Conservation (phyloP, 2,888 invertebrate genomes). For the Microctonus aethiopoides region DNA sequence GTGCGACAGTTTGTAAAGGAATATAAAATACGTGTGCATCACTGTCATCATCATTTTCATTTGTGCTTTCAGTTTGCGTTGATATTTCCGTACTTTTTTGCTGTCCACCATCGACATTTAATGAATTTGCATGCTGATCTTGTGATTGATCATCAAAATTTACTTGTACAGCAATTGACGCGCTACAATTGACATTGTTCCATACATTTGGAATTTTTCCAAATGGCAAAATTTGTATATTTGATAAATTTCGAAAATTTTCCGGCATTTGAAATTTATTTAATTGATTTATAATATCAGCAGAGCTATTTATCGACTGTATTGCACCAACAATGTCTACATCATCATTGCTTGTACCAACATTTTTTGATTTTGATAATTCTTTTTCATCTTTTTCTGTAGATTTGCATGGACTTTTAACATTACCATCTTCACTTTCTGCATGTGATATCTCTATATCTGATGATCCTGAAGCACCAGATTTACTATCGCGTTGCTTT, state of each 20-base stretch:
- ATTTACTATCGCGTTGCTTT: slow-evolving; percentile 51
- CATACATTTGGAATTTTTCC: slow-evolving; percentile 62
- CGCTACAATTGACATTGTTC: slow-evolving; percentile 67
- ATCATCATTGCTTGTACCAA: slow-evolving; percentile 34
- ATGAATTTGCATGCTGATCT: slow-evolving; percentile 30
- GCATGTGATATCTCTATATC: slow-evolving; percentile 28
- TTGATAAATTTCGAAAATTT: slow-evolving; percentile 57
- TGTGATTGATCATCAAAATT: slow-evolving; percentile 67
- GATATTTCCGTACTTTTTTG: slow-evolving; percentile 65
- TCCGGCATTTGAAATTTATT: slow-evolving; percentile 58
- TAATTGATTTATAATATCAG: slow-evolving; percentile 20
- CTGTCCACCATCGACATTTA: slow-evolving; percentile 36
- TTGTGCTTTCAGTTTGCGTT: slow-evolving; percentile 66
- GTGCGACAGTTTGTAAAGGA: slow-evolving; percentile 70
- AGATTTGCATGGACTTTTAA: slow-evolving; percentile 27
- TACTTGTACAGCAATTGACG: slow-evolving; percentile 71
- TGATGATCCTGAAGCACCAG: slow-evolving; percentile 17
- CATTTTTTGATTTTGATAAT: slow-evolving; percentile 34
- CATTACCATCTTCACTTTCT: slow-evolving; percentile 23
- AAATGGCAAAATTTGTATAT: slow-evolving; percentile 59
- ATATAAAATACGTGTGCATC: slow-evolving; percentile 75
- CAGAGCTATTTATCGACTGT: background rate
- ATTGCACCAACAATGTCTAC: slow-evolving; percentile 15
- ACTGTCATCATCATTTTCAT: slow-evolving; percentile 70
- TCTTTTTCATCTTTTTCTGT: slow-evolving; percentile 20